Evolutionary conservation across 1,140 invertebrate species (phyloP).

Genomic region (Drosophila albomicans): DNA sequence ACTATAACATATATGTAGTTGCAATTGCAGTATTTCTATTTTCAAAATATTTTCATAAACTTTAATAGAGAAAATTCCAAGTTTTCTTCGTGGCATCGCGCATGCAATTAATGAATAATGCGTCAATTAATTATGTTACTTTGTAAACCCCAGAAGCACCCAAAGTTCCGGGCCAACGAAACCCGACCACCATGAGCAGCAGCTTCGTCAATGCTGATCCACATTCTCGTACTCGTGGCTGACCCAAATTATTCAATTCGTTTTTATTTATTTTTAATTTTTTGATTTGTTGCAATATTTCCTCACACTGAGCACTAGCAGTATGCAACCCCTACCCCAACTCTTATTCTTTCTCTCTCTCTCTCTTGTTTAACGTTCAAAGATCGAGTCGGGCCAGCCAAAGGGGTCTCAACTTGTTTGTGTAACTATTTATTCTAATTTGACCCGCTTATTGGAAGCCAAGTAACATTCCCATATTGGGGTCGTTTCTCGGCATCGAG

Average conservation of each 20-base stretch:
- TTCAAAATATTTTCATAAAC: conserved; percentile 76
- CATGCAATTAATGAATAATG: conserved; percentile 73
- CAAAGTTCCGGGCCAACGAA: conserved; percentile 24
- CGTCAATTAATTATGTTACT: conserved; percentile 67
- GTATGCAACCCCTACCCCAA: conserved; percentile 8
- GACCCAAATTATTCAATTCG: conserved; percentile 84
- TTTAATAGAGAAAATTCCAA: conserved; percentile 58
- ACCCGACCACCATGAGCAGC: conserved; percentile 16
- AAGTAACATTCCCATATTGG: conserved; percentile 47
- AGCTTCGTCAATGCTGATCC: conserved; percentile 42
- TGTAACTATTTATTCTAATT: conserved; percentile 84
- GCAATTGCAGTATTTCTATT: conserved; percentile 35
- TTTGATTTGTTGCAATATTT: conserved; percentile 82
- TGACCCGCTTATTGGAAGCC: conserved; percentile 76
- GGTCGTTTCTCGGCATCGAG: conserved; percentile 27
- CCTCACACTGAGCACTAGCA: not conserved
- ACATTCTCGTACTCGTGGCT: conserved; percentile 39
- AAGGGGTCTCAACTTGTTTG: conserved; percentile 72
- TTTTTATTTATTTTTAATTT: conserved; percentile 85
- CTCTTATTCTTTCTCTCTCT: not conserved
- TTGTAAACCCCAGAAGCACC: conserved; percentile 26
- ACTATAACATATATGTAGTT: too few relatives aligned
- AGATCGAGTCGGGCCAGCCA: conserved; percentile 16
- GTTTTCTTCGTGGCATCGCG: not conserved
- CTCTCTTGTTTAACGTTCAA: not conserved